Percentiles rank a stretch among this genome's conserved stretches.
Conservation (phyloP, 2,113 vertebrate species). For the Cavia porcellus region DNA sequence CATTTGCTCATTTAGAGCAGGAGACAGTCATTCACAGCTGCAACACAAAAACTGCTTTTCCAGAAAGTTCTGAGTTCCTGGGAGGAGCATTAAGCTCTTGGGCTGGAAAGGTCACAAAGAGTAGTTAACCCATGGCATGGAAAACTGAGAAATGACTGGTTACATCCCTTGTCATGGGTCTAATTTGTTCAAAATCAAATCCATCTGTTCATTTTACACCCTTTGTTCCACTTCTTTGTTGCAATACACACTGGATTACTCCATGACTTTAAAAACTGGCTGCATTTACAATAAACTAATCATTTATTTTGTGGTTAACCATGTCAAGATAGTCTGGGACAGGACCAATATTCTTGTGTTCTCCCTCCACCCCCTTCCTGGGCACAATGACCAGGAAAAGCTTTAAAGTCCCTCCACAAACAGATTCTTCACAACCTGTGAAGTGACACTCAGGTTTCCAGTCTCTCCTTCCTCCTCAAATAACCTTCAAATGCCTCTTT, state of each 20-base stretch:
- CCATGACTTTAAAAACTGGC: slow-evolving; percentile 86
- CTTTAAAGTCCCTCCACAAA: slow-evolving; percentile 71
- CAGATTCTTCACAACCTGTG: slow-evolving; percentile 72
- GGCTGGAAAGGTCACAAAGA: slow-evolving; percentile 77
- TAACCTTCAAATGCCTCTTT: slow-evolving; percentile 70
- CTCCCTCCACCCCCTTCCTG: not conserved
- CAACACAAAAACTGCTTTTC: slow-evolving; percentile 68
- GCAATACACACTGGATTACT: slow-evolving; percentile 84
- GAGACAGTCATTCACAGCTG: slow-evolving; percentile 67
- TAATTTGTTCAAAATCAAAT: slow-evolving; percentile 90
- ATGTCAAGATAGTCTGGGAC: slow-evolving; percentile 82
- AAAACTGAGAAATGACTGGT: slow-evolving; percentile 85
- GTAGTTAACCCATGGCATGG: slow-evolving; percentile 77
- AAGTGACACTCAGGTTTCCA: slow-evolving; percentile 50
- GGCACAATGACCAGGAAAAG: not conserved
- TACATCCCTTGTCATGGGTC: slow-evolving; percentile 83
- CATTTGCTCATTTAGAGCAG: slow-evolving; percentile 59
- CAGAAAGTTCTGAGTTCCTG: slow-evolving; percentile 71
- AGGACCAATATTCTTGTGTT: slow-evolving; percentile 13
- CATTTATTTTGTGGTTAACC: slow-evolving; percentile 87
- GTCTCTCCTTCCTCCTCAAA: slow-evolving; percentile 47
- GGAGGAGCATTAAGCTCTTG: slow-evolving; percentile 71
- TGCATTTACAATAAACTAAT: slow-evolving; percentile 86
- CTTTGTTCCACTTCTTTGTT: slow-evolving; percentile 87
- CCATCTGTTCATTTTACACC: slow-evolving; percentile 86